Evolutionary conservation across 2,888 invertebrate species (phyloP), one percentile per base, ranked within the genome.

Genomic region (Lasioglossum malachurum): DNA sequence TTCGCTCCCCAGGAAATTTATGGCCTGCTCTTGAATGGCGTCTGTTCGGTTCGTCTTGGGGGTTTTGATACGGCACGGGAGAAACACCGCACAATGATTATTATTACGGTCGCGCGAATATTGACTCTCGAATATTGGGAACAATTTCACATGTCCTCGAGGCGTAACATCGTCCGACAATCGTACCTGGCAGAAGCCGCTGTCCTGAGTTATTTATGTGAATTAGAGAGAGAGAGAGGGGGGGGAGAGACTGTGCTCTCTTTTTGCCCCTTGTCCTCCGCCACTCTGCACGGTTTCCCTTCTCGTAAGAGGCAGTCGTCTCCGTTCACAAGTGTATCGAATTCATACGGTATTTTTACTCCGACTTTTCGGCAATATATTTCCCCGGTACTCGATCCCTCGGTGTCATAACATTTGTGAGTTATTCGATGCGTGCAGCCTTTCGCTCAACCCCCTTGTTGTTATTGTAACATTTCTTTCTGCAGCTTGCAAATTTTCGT

Each of bases 21-120:
- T 87, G 83, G 80, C 78, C 83, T 64, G 57, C 78, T 75, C 67
- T 76, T 83, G 87, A 87, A 87, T 87, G 86, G 83, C 78, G 83
- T 86, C 85, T 80, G 86, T 79, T 82, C 73, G 53, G 78, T 71
- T 79, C 82, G 71, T 86, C 87, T 86, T 53, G 67, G 82, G 82
- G 84, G 60, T 64, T 71, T 87, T 86, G 82, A 87, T 86, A 78
- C 77, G 82, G 75, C 86, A 91, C 90, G 85, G 86, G 87, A 89
- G 86, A 89, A 89, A 88, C 88, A 84, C 64, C 85, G 16, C 86
- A 89, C 88, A 89, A 90, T 91, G 83, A 91, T 91, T 89, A 83
- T 91, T 89, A 83, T 88, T 82, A 80, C 84, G 78, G 80, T 78
- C 76, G 82, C 16, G 60, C 60, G 53, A 72, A 72, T 77, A 74